Base-by-base conservation (phyloP, 1,140 invertebrate species). In the Trichomalopsis sarcophagae region DNA sequence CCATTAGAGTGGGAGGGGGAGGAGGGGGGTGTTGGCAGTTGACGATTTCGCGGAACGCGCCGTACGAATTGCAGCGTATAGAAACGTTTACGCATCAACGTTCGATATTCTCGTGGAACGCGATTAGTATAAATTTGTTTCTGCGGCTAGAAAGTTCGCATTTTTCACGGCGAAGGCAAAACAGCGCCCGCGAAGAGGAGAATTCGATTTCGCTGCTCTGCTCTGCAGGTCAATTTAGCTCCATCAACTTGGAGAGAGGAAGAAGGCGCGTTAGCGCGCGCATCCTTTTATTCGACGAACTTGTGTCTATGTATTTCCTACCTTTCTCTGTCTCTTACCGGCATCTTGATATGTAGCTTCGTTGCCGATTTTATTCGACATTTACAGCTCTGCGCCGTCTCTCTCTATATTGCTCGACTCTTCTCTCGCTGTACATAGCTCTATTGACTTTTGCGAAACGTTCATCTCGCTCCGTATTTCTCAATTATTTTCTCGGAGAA, bases 401-500 rank as follows among this genome's bases (percentile, higher is more conserved):
- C 66, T 7, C 23, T 81, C 33, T 76, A 1, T 36, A 3, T 36
- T 36, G 33, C 71, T 21, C 71, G 66, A 55, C 78, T 69, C 68
- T 62, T 40, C 36, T 69, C 23, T 69, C 6, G 62, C 30, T 68
- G 40, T 82, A 36, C 30, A 30, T 27, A 74, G 66, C 30, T 73
- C 68, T 74, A 84, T 78, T 71, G 79, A 84, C 66, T 82, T 82
- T 71, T 23, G 71, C 27, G 30, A 78, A 77, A 50, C 73, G 71
- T 55, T 47, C 77, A 44, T 55, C 81, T 69, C 6, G 23, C 23
- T 40, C 40, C 78, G 62, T 86, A 68, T 87, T 87, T 88, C 74
- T 86, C 81, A 86, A 79, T 87, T 81, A 86, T 87, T 85, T 77
- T 84, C 84, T 73, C 82, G 62, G 75, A 62, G 69, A 87, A 86